Evolutionary conservation across 2,888 invertebrate genomes (phyloP).

Genomic region (Aphrophora alni): DNA sequence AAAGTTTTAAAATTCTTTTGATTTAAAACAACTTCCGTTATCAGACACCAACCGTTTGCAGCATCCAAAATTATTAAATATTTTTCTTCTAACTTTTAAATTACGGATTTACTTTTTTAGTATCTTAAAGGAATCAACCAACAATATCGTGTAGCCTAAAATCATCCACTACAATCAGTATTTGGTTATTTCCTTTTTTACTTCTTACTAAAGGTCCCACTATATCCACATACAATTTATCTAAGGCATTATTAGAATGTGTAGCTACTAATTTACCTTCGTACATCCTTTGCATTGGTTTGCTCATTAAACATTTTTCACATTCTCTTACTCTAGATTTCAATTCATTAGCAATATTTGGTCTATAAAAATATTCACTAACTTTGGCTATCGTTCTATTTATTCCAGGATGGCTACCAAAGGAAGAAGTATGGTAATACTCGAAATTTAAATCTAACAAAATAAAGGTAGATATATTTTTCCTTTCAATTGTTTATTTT

Average conservation of each 20-base stretch:
- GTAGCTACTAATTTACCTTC: background rate
- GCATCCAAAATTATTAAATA: constrained; percentile 13
- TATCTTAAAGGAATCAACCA: constrained; percentile 7
- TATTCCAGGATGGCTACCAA: background rate
- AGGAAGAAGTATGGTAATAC: background rate
- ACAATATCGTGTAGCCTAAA: background rate
- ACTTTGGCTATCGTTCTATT: background rate
- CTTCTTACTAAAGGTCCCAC: constrained; percentile 11
- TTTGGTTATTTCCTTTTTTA: constrained; percentile 10
- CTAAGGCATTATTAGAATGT: background rate
- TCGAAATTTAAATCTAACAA: background rate
- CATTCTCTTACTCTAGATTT: background rate
- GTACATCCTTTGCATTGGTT: constrained; percentile 12
- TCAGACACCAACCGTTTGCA: background rate
- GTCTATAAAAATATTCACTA: constrained; percentile 7
- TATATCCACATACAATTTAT: background rate
- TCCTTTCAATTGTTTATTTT: background rate
- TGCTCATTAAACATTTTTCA: background rate
- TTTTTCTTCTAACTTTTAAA: constrained; percentile 11
- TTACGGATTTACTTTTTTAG: background rate
- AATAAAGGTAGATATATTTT: constrained; percentile 12
- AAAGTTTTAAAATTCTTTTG: constrained; percentile 6
- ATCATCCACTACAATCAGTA: constrained; percentile 8
- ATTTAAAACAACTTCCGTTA: background rate
- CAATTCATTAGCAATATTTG: background rate